Base-by-base conservation (phyloP, 2,113 vertebrate species). In the Sterna hirundo region DNA sequence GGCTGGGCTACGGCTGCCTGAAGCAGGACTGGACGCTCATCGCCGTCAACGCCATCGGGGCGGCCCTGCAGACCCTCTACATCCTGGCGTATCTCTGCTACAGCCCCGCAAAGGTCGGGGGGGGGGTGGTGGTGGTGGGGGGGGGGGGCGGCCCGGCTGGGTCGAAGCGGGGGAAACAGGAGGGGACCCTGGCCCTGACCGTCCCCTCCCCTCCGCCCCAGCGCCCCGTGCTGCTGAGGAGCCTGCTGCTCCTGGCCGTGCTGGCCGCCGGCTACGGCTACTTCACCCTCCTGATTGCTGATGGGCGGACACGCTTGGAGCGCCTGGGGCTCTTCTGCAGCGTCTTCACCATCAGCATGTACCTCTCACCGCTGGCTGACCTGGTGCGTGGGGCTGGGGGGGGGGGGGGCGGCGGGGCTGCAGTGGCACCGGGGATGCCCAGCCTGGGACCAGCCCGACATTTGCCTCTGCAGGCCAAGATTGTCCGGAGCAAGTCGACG, bases 311-410 rank as follows among this genome's bases (percentile, higher is more conserved):
- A 0, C 98, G 94, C 61, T 98, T 99, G 38, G 86, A 61, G 9
- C 98, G 97, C 74, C 97, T 99, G 29, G 99, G 99, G 57, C 98
- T 99, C 51, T 98, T 98, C 97, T 99, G 99, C 98, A 99, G 99
- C 29, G 9, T 98, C 92, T 98, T 99, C 96, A 99, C 99, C 52
- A 98, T 99, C 98, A 98, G 97, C 98, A 99, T 99, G 99, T 99
- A 99, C 98, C 92, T 99, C 87, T 99, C 99, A 0, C 99, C 99
- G 0, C 98, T 99, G 88, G 94, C 98, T 3, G 98, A 99, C 96
- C 97, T 99, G 99, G 99, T 99, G 98, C 7, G 86, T 93, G 55
- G 93, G 92, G 69, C 46, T 69, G 15, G n/a, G 32, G 74, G 11
- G 40, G 40, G 40, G 12, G 54, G n/a, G n/a, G n/a, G n/a, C n/a